phyloP scores from a whole-genome alignment of 2,797 vertebrate species.

The Fundulus diaphanus region DNA sequence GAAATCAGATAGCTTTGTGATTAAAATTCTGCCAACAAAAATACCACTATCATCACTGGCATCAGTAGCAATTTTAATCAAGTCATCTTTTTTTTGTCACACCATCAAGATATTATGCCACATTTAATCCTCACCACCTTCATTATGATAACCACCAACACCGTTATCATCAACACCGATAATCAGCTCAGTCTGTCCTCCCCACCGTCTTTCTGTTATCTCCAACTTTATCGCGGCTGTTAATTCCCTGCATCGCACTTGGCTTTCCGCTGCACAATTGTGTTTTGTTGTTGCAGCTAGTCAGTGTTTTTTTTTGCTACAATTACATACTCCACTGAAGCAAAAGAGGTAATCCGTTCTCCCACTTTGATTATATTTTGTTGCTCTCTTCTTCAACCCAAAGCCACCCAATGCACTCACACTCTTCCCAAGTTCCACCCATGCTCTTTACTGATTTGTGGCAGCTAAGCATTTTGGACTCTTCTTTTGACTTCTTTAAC shows the following conservation, averaged over 20 bases:
- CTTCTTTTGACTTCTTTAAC: constrained; percentile 12
- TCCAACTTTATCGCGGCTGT: constrained; percentile 62
- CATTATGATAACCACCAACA: constrained; percentile 75
- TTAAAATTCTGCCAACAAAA: constrained; percentile 60
- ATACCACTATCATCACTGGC: constrained; percentile 58
- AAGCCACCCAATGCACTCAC: not conserved
- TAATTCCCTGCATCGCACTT: constrained; percentile 60
- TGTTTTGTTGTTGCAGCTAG: constrained; percentile 67
- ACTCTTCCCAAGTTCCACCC: not conserved
- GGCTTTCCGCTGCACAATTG: constrained; percentile 59
- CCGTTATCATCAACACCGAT: constrained; percentile 66
- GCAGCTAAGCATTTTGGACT: constrained; percentile 22
- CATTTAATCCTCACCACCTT: constrained; percentile 70
- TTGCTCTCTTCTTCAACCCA: constrained; percentile 60
- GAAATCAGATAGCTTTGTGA: constrained; percentile 58
- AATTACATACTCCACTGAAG: constrained; percentile 81
- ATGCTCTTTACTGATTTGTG: constrained; percentile 31
- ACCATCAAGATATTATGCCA: constrained; percentile 61
- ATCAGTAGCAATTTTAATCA: constrained; percentile 76
- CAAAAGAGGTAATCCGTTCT: constrained; percentile 74
- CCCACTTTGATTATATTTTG: constrained; percentile 72
- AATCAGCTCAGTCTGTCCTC: constrained; percentile 69
- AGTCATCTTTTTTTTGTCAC: constrained; percentile 59
- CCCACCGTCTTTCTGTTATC: constrained; percentile 65
- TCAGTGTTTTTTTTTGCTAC: constrained; percentile 49